phyloP scores from a whole-genome alignment of 1,140 invertebrate genomes.

The Brachionus koreanus region DNA sequence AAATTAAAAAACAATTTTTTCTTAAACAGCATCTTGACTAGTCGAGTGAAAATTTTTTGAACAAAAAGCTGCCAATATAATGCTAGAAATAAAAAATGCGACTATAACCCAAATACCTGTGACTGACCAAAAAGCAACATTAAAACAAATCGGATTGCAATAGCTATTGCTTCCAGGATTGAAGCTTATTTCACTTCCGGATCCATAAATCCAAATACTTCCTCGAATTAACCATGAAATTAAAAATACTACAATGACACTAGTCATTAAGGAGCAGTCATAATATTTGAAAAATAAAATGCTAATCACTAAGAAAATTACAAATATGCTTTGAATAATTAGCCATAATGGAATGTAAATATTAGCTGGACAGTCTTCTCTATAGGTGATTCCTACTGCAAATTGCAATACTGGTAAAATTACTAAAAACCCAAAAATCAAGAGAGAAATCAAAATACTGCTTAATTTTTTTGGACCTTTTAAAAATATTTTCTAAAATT shows the following conservation, averaged over 20 bases:
- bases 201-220: constrained; percentile 3
- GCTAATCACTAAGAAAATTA: background rate
- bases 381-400: background rate
- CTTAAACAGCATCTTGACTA: background rate
- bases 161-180: background rate
- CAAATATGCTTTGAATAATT: background rate
- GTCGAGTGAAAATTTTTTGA: background rate
- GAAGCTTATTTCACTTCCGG: background rate
- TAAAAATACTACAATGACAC: constrained; percentile 21
- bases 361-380: background rate
- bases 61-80: background rate
- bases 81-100: background rate
- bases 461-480: background rate
- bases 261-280: constrained; percentile 23
- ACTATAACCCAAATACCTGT: background rate
- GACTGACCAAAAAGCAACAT: constrained; percentile 21
- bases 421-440: background rate
- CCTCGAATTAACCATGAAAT: constrained; percentile 10
- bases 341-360: constrained; percentile 20
- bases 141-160: background rate
- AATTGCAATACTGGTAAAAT: background rate
- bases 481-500: background rate
- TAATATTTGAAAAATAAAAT: constrained; percentile 17
- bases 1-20: background rate
- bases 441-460: background rate